Evolutionary conservation across 2,888 invertebrate species (phyloP).

Genomic region (Pollenia labialis): DNA sequence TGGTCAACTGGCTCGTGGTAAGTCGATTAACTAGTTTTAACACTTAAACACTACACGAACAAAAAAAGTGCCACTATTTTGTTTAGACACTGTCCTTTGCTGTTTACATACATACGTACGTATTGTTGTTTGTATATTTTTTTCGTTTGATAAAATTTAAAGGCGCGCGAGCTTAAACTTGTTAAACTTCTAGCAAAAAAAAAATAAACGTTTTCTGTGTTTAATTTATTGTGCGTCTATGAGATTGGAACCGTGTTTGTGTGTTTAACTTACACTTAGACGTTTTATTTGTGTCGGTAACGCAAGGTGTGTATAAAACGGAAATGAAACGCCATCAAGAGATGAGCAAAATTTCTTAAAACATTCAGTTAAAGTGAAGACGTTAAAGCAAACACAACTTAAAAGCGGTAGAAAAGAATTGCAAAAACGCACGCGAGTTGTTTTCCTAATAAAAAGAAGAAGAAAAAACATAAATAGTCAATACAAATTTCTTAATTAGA

Average conservation of each 20-base stretch:
- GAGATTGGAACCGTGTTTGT: not conserved
- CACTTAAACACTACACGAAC: constrained; percentile 12
- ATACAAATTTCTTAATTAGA: constrained; percentile 25
- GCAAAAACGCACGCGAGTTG: constrained; percentile 28
- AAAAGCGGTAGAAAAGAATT: constrained; percentile 34
- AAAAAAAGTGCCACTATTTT: constrained; percentile 14
- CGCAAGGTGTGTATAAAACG: constrained; percentile 68
- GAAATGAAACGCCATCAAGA: constrained; percentile 70
- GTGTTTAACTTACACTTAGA: not conserved
- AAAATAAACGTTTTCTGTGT: not conserved
- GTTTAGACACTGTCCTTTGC: constrained; percentile 51
- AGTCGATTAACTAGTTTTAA: constrained; percentile 56
- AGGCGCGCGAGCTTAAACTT: constrained; percentile 50
- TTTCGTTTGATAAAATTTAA: constrained; percentile 24
- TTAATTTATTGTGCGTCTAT: constrained; percentile 34
- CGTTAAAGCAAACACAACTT: constrained; percentile 71
- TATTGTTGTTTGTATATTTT: not conserved
- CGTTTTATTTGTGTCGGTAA: constrained; percentile 10
- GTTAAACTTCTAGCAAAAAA: constrained; percentile 15
- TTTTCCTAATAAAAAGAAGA: constrained; percentile 8
- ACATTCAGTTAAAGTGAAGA: constrained; percentile 73
- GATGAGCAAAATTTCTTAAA: constrained; percentile 60
- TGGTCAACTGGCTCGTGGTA: constrained; percentile 9
- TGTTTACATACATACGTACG: not conserved
- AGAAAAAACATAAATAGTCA: constrained; percentile 7